Conservation (phyloP, 2,113 vertebrate species). For the Climacteris rufus region DNA sequence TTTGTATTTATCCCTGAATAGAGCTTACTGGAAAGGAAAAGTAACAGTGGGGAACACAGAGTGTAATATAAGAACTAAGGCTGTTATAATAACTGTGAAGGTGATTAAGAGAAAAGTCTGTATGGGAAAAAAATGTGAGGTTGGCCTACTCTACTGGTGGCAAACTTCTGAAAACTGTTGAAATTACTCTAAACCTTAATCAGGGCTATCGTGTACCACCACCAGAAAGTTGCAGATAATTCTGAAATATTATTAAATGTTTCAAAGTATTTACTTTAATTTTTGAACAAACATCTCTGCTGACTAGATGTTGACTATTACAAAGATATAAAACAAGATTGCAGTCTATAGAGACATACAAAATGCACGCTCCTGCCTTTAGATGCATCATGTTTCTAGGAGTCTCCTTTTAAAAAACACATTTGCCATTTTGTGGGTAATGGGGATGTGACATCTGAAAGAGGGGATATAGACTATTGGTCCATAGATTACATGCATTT, state of each 20-base stretch:
- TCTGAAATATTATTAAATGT: neutral
- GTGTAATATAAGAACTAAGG: neutral
- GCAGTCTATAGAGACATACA: neutral
- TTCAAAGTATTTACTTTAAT: neutral
- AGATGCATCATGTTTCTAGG: neutral
- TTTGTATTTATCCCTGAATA: neutral
- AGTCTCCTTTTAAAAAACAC: neutral
- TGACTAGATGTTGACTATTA: neutral
- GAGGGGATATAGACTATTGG: neutral
- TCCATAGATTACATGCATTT: neutral
- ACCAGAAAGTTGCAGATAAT: neutral
- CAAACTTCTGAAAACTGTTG: neutral
- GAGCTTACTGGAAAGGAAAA: neutral
- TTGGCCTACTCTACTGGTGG: neutral
- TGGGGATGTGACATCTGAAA: neutral
- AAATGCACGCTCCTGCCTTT: neutral
- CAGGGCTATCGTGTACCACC: neutral
- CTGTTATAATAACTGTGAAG: neutral
- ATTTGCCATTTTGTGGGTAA: neutral
- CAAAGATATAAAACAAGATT: neutral
- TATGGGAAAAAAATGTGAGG: neutral
- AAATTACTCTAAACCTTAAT: neutral
- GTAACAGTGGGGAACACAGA: neutral
- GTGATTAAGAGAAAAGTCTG: neutral
- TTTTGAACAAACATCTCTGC: neutral